Evolutionary conservation across 2,113 vertebrate species (phyloP).

Genomic region (Amphilophus citrinellus): DNA sequence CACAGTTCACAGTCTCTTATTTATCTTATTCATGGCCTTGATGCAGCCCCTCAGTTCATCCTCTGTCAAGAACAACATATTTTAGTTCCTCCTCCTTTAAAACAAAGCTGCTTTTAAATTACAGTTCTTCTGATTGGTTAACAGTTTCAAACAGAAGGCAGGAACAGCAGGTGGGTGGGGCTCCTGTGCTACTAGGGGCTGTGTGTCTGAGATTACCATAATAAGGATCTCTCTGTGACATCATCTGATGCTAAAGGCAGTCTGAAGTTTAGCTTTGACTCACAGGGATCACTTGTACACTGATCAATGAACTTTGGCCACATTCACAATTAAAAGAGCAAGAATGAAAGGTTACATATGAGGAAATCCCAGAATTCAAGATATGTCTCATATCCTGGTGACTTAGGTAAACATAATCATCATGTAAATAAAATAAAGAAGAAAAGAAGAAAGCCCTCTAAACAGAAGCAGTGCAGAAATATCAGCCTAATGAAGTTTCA

Average conservation of each 20-base stretch:
- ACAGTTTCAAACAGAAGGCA: background rate
- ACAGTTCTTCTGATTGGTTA: rapidly evolving
- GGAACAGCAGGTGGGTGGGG: background rate
- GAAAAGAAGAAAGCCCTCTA: background rate
- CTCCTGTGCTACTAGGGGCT: background rate
- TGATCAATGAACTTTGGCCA: background rate
- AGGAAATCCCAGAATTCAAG: background rate
- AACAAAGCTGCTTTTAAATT: background rate
- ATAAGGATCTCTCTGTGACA: too few relatives aligned
- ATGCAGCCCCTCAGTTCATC: background rate
- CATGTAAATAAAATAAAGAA: background rate
- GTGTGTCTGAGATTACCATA: background rate
- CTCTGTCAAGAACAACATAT: background rate
- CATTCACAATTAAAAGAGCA: rapidly evolving
- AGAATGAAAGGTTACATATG: background rate
- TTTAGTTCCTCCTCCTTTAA: background rate
- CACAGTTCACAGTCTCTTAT: too few relatives aligned
- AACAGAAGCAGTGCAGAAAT: background rate
- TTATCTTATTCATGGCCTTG: background rate
- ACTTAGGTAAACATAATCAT: rapidly evolving
- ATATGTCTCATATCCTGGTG: background rate
- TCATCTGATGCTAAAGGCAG: too few relatives aligned
- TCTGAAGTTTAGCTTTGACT: background rate
- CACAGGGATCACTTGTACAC: rapidly evolving
- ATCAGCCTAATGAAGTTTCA: background rate